phyloP scores from a whole-genome alignment of 2,888 invertebrate species.

The Stratiomys singularior region DNA sequence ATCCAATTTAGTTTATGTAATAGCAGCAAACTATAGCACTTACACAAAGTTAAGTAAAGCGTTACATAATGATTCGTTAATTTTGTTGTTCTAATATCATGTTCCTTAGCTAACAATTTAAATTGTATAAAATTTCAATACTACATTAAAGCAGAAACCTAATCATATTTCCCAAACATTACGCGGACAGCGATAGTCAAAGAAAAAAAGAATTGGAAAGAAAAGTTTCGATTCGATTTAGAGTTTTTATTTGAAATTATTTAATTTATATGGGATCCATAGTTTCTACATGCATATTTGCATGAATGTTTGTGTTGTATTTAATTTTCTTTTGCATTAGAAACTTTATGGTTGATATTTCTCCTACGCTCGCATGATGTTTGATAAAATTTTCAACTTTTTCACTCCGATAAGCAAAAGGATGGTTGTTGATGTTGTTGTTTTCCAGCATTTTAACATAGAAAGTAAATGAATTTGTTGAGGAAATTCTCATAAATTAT shows the following conservation, averaged over 20 bases:
- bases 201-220: background rate
- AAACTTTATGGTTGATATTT: too few relatives aligned
- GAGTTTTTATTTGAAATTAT: slow-evolving; percentile 3
- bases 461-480: background rate
- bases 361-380: too few relatives aligned
- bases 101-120: background rate
- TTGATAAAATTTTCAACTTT: too few relatives aligned
- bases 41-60: background rate
- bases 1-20: background rate
- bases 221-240: background rate
- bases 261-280: slow-evolving; percentile 62
- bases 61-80: background rate
- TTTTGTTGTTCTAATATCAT: background rate
- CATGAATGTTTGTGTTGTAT: background rate
- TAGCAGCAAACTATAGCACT: slow-evolving; percentile 6
- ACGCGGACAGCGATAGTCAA: background rate
- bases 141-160: slow-evolving; percentile 21
- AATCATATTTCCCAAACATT: background rate
- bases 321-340: background rate
- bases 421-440: too few relatives aligned
- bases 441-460: too few relatives aligned
- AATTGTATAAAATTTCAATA: background rate
- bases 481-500: background rate
- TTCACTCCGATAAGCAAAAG: too few relatives aligned
- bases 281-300: slow-evolving; percentile 49